phyloP scores from a whole-genome alignment of 2,888 invertebrate species.

The Meloe dianella region DNA sequence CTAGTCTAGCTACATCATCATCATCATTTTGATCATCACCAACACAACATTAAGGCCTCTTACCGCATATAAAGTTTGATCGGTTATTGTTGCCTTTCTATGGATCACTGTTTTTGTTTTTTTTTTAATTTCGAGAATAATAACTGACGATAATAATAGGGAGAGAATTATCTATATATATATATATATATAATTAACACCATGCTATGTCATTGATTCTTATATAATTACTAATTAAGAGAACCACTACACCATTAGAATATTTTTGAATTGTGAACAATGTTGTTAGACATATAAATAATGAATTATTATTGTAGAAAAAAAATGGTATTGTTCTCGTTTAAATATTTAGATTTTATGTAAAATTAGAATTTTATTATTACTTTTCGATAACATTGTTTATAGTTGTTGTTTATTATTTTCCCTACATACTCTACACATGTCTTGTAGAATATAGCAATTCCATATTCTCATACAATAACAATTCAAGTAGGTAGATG shows the following conservation, averaged over 20 bases:
- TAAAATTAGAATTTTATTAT: constrained; percentile 15
- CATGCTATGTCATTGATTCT: background rate
- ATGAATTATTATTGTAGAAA: background rate
- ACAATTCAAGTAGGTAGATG: constrained; percentile 17
- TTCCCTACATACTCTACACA: constrained; percentile 19
- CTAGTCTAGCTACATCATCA: background rate
- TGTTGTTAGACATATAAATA: background rate
- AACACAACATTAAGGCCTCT: background rate
- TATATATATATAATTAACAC: constrained; percentile 10
- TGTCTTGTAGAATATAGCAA: constrained; percentile 10
- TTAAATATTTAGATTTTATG: background rate
- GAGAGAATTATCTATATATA: constrained; percentile 2
- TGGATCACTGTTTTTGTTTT: background rate
- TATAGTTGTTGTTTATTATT: constrained; percentile 32
- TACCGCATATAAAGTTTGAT: background rate
- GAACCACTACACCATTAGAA: background rate
- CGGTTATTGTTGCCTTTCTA: constrained; percentile 14
- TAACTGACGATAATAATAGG: background rate
- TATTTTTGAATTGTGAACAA: background rate
- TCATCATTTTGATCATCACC: constrained; percentile 2
- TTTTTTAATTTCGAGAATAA: background rate
- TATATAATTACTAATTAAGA: background rate
- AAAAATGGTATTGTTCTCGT: background rate
- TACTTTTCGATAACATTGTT: constrained; percentile 25
- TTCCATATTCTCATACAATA: constrained; percentile 13